A percentile compares a stretch with the other conserved stretches of the same genome.
These are phyloP conservation scores for Chaetophractus vellerosus DNA, from an alignment of 2,797 vertebrate species.

Conservation along the genomic window DNA sequence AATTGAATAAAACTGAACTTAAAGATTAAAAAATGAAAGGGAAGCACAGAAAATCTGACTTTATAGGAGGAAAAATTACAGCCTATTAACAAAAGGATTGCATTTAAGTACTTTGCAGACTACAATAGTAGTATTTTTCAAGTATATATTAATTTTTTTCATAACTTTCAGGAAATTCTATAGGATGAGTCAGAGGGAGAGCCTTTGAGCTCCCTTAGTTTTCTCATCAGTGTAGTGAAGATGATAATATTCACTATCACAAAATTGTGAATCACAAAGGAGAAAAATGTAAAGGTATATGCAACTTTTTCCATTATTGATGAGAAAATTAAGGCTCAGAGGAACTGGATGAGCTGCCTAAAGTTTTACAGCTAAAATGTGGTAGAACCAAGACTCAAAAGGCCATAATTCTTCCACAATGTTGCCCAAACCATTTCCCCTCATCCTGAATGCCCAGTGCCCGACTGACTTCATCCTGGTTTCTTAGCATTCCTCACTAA, in stretches of 20 bases:
- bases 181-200: neutral
- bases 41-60: neutral
- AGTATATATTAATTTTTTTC: neutral
- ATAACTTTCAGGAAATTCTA: neutral
- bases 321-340: constrained; percentile 3
- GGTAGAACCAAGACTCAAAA: neutral
- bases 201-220: neutral
- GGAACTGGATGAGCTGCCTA: neutral
- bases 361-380: constrained; percentile 3
- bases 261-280: neutral
- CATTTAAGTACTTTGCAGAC: constrained; percentile 11
- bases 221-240: neutral
- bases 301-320: neutral
- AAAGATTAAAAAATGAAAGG: constrained; percentile 4
- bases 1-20: constrained; percentile 40
- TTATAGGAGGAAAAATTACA: neutral
- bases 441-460: neutral
- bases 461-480: accelerated
- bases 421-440: neutral
- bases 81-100: neutral
- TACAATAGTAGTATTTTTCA: constrained; percentile 6
- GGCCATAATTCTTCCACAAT: neutral
- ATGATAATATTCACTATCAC: neutral
- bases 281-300: constrained; percentile 55
- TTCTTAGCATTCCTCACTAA: neutral